phyloP scores from a whole-genome alignment of 2,113 vertebrate genomes.

The Pedetes capensis region DNA sequence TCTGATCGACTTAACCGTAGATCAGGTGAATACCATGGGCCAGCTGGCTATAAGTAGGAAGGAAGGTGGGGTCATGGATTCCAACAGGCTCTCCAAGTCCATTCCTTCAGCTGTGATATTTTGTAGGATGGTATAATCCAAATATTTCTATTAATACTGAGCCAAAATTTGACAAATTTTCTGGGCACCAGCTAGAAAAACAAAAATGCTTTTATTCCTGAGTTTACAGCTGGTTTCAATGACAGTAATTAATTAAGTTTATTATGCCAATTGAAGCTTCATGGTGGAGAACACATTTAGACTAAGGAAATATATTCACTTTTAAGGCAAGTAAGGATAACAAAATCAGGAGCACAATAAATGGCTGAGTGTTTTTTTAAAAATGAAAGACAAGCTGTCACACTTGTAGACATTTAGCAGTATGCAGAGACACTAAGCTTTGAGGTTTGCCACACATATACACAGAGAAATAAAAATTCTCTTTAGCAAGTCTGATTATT shows the following conservation, averaged over 20 bases:
- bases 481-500: background rate
- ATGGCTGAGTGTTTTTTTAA: background rate
- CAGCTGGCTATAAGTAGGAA: too few species aligned
- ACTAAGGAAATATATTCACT: background rate
- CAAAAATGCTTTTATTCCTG: background rate
- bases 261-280: background rate
- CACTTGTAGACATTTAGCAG: background rate
- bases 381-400: background rate
- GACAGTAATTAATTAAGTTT: conserved; percentile 14
- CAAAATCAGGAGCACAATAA: background rate
- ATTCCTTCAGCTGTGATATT: background rate
- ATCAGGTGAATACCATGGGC: background rate
- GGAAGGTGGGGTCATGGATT: background rate
- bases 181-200: background rate
- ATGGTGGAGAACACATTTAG: background rate
- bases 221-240: conserved; percentile 13
- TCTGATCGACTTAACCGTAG: background rate
- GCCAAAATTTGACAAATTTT: background rate
- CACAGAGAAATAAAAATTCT: background rate
- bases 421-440: background rate
- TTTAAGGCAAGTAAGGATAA: background rate
- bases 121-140: background rate
- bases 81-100: background rate
- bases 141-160: background rate
- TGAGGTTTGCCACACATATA: background rate